A percentile compares a stretch with the other conserved stretches of the same genome.
Evolutionary conservation across 2,888 invertebrate species (phyloP).

Genomic region (Machimus atricapillus): DNA sequence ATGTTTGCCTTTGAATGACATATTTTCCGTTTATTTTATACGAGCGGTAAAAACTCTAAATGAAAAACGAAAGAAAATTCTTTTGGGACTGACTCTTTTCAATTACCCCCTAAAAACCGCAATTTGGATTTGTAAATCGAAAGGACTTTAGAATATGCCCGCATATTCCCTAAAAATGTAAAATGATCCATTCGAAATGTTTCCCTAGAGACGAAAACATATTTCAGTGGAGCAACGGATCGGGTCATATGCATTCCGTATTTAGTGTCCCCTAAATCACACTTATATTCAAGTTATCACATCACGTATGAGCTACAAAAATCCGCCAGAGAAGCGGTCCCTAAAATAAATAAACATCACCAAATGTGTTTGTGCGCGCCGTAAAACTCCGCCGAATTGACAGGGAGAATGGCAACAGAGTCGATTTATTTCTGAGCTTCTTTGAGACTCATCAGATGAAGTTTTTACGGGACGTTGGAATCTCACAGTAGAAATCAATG

Average conservation of each 20-base stretch:
- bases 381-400: not conserved
- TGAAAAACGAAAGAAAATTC: too few species aligned
- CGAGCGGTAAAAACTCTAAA: too few species aligned
- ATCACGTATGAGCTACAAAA: not conserved
- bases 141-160: not conserved
- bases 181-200: not conserved
- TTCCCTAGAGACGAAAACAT: not conserved
- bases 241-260: not conserved
- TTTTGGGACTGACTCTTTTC: not conserved
- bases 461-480: not conserved
- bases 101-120: not conserved
- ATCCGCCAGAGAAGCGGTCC: not conserved
- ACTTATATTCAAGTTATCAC: not conserved
- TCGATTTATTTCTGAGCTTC: not conserved
- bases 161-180: not conserved
- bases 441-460: not conserved
- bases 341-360: not conserved
- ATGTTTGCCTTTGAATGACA: too few species aligned
- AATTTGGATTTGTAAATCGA: not conserved
- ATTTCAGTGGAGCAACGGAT: not conserved
- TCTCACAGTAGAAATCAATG: not conserved
- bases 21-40: too few species aligned
- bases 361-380: not conserved
- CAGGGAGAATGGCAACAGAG: not conserved
- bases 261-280: not conserved